Base-by-base conservation (phyloP, 2,113 vertebrate genomes). In the Polyodon spathula region DNA sequence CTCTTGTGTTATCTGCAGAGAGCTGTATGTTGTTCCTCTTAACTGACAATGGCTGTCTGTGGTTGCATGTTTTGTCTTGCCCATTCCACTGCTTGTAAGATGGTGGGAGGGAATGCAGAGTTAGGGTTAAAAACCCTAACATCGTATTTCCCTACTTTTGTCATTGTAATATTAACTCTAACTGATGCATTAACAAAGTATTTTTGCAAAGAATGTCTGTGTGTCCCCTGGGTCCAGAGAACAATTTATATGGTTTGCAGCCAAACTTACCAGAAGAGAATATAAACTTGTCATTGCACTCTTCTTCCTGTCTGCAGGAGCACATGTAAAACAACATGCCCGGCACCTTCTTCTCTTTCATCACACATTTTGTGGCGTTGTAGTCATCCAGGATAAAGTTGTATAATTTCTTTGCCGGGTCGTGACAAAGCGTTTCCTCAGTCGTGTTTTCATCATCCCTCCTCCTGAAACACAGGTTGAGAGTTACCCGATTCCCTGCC, bases 291-390 rank as follows among this genome's bases (percentile, higher is more conserved):
- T 87, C 74, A 1, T 95, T 97, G 74, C 94, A 97, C 67, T 93
- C 92, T 0, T 85, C 90, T 4, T 63, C 70, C 0, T 3, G 1
- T 5, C 54, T 80, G 64, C 94, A 97, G 71, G 91, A 86, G 11
- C 94, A 97, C 82, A 96, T 90, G 50, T 89, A 95, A 81, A 97
- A 88, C 44, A 84, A 41, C 6, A 83, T 85, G 2, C 87, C 89
- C 14, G 65, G 70, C 0, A 69, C 81, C 54, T 89, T 89, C 27
- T 73, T 88, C 53, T 93, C 88, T 57, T 82, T 91, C 93, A 97
- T 92, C 5, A 86, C 68, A 61, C 94, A 97, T 58, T 78, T 77
- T n/a, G 76, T 62, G 62, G 85, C 88, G 65, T 76, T 67, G 69
- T 78, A 81, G 42, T 92, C 89, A 11, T 92, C 86, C 63, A 95